Percentiles rank a stretch among this genome's conserved stretches.
These are phyloP conservation scores for Xenopus tropicalis DNA, from an alignment of 2,113 vertebrate species.

Conservation along the genomic window DNA sequence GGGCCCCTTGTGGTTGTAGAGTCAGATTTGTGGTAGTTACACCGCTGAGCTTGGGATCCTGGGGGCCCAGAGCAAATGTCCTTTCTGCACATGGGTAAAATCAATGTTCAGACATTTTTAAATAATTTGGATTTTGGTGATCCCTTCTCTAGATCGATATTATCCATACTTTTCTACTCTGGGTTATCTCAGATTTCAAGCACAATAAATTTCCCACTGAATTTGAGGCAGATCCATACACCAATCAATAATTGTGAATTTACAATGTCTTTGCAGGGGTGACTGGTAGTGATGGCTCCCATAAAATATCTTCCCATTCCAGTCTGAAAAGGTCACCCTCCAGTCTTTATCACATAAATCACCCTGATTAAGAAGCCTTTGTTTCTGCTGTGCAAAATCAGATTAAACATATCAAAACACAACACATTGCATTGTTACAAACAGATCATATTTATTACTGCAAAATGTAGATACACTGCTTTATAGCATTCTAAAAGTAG, in stretches of 20 bases:
- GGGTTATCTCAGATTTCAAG: too few species aligned
- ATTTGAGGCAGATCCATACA: too few species aligned
- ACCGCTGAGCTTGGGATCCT: too few species aligned
- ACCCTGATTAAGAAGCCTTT: slow-evolving; percentile 16
- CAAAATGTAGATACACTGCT: slow-evolving; percentile 31
- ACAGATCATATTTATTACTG: slow-evolving; percentile 40
- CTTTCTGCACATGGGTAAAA: too few species aligned
- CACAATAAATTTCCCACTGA: too few species aligned
- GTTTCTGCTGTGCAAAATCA: not conserved
- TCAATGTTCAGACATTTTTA: too few species aligned
- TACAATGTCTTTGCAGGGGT: not conserved
- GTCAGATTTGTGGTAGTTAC: too few species aligned
- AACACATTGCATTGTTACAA: slow-evolving; percentile 12
- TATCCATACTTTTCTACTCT: too few species aligned
- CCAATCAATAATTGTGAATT: not conserved
- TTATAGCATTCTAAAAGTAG: slow-evolving; percentile 43
- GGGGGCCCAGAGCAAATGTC: too few species aligned
- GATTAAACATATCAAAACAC: slow-evolving; percentile 16
- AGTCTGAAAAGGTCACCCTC: not conserved
- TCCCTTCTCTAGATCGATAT: too few species aligned
- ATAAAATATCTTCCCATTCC: not conserved
- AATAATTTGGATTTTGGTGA: too few species aligned
- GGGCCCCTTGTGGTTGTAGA: too few species aligned
- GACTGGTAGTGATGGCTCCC: not conserved
- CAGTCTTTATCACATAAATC: slow-evolving; percentile 10